A percentile compares a stretch with the other conserved stretches of the same genome.
phyloP scores from a whole-genome alignment of 2,888 invertebrate species.

The Germaria angustata region DNA sequence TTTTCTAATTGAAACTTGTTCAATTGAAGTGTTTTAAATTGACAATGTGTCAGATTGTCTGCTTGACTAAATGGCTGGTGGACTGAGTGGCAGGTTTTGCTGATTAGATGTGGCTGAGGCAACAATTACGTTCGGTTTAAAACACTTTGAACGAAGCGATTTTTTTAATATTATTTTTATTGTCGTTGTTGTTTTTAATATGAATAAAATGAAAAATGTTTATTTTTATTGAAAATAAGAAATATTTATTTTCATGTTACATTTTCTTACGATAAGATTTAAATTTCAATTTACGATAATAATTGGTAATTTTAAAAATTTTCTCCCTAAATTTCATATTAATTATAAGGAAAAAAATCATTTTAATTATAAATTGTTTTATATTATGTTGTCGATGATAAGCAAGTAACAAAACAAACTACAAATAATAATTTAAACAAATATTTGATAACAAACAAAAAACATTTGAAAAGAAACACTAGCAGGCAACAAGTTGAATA shows the following conservation, averaged over 20 bases:
- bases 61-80: neutral
- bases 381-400: conserved; percentile 63
- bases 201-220: conserved; percentile 37
- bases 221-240: conserved; percentile 44
- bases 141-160: neutral
- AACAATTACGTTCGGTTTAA: neutral
- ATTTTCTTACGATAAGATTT: conserved; percentile 51
- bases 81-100: neutral
- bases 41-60: neutral
- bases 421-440: conserved; percentile 67
- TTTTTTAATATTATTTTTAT: neutral
- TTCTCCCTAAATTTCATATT: neutral
- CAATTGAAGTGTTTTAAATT: conserved; percentile 35
- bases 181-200: neutral
- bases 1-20: conserved; percentile 65
- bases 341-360: conserved; percentile 27
- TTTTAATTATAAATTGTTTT: conserved; percentile 68
- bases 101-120: neutral
- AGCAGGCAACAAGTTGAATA: conserved; percentile 2
- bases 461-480: conserved; percentile 4
- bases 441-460: conserved; percentile 56
- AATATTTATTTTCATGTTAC: conserved; percentile 17
- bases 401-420: conserved; percentile 48
- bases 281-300: conserved; percentile 69
- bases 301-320: conserved; percentile 64